Evolutionary conservation across 2,113 vertebrate genomes (phyloP).

Genomic region (Podocnemis expansa): DNA sequence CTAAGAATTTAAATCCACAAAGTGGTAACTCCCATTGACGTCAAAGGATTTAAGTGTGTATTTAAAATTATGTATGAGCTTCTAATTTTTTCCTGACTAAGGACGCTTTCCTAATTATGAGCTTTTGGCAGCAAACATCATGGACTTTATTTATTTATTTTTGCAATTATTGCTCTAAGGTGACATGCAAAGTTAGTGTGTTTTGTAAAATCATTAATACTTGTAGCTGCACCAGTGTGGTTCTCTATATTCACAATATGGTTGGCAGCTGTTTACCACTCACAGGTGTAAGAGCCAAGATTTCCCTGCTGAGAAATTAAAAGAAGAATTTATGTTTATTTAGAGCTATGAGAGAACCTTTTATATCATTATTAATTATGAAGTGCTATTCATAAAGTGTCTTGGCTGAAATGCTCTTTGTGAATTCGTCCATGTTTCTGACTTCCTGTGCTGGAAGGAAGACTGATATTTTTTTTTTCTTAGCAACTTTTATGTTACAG

Average conservation of each 20-base stretch:
- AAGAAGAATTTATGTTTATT: background rate
- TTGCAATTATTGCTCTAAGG: background rate
- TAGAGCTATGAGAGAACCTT: background rate
- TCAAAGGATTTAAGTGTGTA: background rate
- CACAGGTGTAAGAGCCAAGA: background rate
- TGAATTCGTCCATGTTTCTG: background rate
- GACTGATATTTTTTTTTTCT: no score
- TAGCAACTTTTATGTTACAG: background rate
- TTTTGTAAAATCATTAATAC: conserved; percentile 11
- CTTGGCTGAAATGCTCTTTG: background rate
- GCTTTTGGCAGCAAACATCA: background rate
- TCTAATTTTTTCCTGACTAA: background rate
- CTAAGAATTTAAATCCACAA: background rate
- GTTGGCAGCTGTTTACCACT: background rate
- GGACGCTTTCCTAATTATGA: background rate
- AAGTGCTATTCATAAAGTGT: background rate
- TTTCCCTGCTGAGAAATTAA: background rate
- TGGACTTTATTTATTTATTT: background rate
- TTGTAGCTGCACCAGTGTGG: background rate
- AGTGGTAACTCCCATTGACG: background rate
- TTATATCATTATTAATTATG: background rate
- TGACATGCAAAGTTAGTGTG: background rate
- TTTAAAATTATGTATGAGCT: background rate
- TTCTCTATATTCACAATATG: background rate
- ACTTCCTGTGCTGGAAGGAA: background rate